Conservation (phyloP, 1,140 invertebrate species). For the Zaprionus lachaisei region DNA sequence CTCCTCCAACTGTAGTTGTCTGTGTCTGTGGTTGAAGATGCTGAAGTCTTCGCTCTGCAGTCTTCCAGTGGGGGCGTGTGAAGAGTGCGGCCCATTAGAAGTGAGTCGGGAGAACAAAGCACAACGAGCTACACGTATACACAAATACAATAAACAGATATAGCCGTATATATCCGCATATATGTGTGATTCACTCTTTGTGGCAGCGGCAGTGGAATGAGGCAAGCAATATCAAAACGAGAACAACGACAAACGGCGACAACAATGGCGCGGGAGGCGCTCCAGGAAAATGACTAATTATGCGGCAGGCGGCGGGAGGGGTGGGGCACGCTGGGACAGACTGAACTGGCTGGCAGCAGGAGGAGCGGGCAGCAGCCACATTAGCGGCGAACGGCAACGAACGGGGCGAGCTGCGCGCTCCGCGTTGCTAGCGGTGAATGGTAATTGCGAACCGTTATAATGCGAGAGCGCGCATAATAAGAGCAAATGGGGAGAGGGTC, state of each 20-base stretch:
- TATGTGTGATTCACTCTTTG: not conserved
- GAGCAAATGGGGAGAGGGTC: conserved; percentile 45
- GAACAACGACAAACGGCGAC: conserved; percentile 66
- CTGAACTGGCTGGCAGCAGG: not conserved
- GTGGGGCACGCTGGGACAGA: not conserved
- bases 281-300: conserved; percentile 78
- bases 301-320: conserved; percentile 30
- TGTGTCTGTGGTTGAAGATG: conserved; percentile 56
- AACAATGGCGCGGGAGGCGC: conserved; percentile 50
- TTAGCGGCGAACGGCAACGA: conserved; percentile 59
- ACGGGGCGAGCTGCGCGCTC: conserved; percentile 52
- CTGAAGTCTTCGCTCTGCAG: conserved; percentile 27
- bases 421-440: conserved; percentile 76
- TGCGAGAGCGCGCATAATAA: conserved; percentile 77
- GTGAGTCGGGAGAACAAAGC: conserved; percentile 49
- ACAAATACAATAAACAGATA: not conserved
- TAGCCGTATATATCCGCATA: conserved; percentile 4
- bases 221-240: conserved; percentile 50
- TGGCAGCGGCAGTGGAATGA: not conserved
- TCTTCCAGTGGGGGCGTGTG: conserved; percentile 62
- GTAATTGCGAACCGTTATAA: conserved; percentile 80
- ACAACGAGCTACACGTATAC: conserved; percentile 52
- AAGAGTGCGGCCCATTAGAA: conserved; percentile 57
- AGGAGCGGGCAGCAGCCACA: conserved; percentile 45
- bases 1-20: conserved; percentile 71